Base-by-base conservation (phyloP, 1,140 invertebrate species). In the Zaprionus africanus region DNA sequence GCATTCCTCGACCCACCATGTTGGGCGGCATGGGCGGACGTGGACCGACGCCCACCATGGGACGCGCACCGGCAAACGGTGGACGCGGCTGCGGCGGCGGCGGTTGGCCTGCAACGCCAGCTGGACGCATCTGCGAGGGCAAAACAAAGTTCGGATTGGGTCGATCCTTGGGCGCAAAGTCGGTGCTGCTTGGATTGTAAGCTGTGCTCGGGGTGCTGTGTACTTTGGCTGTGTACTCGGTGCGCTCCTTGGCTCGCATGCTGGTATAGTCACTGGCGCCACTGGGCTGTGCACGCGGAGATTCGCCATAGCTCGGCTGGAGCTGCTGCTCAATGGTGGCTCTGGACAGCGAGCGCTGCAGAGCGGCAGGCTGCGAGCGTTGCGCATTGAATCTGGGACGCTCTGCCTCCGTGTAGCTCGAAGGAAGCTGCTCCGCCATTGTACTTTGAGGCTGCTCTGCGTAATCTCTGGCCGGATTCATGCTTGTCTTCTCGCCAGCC, bases 91-190 rank as follows among this genome's bases (percentile, higher is more conserved):
- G 84, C 1, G 85, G 85, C 43, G 85, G 85, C 72, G 84, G 84
- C 0, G 85, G 85, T 43, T 82, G 85, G 13, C 85, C 85, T 41
- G 74, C 9, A 9, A 34, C 31, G 9, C 31, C 43, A 15, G 59
- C 54, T 6, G 88, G 83, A 70, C 88, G 88, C 87, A 90, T 90
- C 79, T 91, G 88, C 58, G 88, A 70, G 43, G 76, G 85, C 67
- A 90, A 81, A 83, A 70, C 67, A 82, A 76, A 85, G 41, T 85
- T 88, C 41, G 84, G 49, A 81, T 83, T 84, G 65, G 70, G 53
- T 65, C 81, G 66, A 19, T 86, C 83, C 67, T 76, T 74, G 17
- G 38, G 56, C 57, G 34, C 68, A 65, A 54, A 63, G 17, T 68
- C 24, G 59, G 34, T 59, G 64, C 46, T 59, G 64, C 19, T 53